Evolutionary conservation across 1,140 invertebrate species (phyloP).

Genomic region (Cyclina sinensis): DNA sequence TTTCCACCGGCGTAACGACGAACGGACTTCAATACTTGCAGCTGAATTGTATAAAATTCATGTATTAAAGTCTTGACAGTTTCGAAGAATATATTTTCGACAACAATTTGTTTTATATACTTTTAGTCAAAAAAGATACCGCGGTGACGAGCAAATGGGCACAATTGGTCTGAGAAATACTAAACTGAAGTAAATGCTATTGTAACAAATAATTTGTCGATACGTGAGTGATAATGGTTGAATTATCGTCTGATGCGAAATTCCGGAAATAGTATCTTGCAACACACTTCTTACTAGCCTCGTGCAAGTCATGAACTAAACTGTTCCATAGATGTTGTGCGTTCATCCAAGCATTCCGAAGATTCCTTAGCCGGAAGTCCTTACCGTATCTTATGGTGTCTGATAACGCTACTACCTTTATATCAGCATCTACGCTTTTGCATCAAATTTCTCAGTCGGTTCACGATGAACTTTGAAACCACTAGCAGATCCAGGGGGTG

Average conservation of each 20-base stretch:
- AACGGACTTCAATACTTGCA: conserved; percentile 24
- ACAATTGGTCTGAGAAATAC: too few relatives aligned
- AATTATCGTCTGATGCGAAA: background rate
- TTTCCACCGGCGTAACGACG: conserved; percentile 45
- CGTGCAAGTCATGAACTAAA: background rate
- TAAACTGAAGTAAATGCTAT: too few relatives aligned
- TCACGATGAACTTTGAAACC: background rate
- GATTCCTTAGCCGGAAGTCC: conserved; percentile 41
- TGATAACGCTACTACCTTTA: conserved; percentile 51
- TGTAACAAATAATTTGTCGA: too few relatives aligned
- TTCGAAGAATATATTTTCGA: too few relatives aligned
- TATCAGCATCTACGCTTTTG: conserved; percentile 11
- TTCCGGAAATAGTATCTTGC: conserved; percentile 27
- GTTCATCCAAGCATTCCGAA: conserved; percentile 39
- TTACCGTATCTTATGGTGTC: background rate
- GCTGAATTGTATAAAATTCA: conserved; percentile 4
- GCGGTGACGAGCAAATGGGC: too few relatives aligned
- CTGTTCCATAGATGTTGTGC: conserved; percentile 4
- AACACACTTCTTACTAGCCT: background rate
- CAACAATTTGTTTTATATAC: too few relatives aligned
- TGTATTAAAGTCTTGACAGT: too few relatives aligned
- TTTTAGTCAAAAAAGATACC: too few relatives aligned
- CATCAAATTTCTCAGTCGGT: conserved; percentile 1
- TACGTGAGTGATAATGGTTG: too few relatives aligned
- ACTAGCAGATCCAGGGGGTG: too few relatives aligned